phyloP scores from a whole-genome alignment of 2,888 invertebrate species.

The Andrena flavipes region DNA sequence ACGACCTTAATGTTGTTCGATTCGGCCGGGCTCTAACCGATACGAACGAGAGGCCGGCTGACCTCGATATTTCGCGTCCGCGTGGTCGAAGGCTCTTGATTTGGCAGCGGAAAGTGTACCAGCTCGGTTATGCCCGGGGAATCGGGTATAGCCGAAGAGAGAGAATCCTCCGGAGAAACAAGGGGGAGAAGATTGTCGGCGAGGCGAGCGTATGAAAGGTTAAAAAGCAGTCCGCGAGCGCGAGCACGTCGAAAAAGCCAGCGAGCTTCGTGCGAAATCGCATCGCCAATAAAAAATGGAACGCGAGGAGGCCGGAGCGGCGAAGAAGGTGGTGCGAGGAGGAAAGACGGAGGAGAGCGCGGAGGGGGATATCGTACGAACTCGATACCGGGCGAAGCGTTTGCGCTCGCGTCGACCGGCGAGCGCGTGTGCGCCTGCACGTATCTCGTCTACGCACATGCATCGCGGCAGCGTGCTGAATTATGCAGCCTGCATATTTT shows the following conservation, averaged over 20 bases:
- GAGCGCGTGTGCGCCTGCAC: conserved; percentile 12
- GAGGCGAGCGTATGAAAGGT: conserved; percentile 1
- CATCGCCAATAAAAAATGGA: conserved; percentile 4
- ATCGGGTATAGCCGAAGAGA: too few relatives aligned
- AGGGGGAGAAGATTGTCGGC: background rate
- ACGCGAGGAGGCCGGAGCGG: background rate
- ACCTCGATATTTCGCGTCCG: conserved; percentile 3
- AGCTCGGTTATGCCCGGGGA: background rate
- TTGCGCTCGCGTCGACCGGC: conserved; percentile 14
- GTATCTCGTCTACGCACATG: conserved; percentile 48
- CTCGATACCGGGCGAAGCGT: conserved; percentile 55
- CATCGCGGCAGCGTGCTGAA: conserved; percentile 71
- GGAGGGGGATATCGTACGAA: conserved; percentile 3
- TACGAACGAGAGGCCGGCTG: conserved; percentile 11
- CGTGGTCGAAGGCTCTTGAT: background rate
- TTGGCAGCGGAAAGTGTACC: conserved; percentile 6
- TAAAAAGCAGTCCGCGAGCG: background rate
- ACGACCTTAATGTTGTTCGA: background rate
- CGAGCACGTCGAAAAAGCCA: conserved; percentile 3
- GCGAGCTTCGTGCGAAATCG: background rate
- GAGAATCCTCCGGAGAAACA: background rate
- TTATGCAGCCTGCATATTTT: conserved; percentile 84
- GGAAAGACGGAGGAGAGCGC: conserved; percentile 1
- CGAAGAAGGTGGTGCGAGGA: conserved; percentile 38
- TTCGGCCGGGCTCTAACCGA: background rate